A percentile compares a stretch with the other conserved stretches of the same genome.
Conservation (phyloP, 1,140 invertebrate species). For the Ctenoplectra terminalis region DNA sequence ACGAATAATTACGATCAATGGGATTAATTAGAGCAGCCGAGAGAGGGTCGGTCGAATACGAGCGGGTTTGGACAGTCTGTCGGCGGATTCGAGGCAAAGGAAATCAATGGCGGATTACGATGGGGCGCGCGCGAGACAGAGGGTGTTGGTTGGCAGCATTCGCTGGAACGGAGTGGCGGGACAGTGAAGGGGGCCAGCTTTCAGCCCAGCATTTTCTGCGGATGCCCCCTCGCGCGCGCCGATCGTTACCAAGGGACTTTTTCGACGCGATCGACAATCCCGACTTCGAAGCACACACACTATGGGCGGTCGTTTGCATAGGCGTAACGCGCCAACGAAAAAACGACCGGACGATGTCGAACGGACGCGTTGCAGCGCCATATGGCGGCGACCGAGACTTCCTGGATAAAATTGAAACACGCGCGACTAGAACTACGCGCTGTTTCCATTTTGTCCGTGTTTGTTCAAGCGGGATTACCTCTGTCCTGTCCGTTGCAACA, state of each 20-base stretch:
- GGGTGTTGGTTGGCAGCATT: slow-evolving; percentile 21
- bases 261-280: slow-evolving; percentile 65
- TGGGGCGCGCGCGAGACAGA: slow-evolving; percentile 44
- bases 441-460: not conserved
- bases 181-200: slow-evolving; percentile 13
- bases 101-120: slow-evolving; percentile 51
- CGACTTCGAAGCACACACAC: slow-evolving; percentile 43
- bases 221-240: slow-evolving; percentile 53
- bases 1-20: slow-evolving; percentile 49
- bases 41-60: slow-evolving; percentile 31
- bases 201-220: slow-evolving; percentile 56
- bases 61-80: slow-evolving; percentile 24
- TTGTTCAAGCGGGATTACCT: slow-evolving; percentile 38
- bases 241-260: slow-evolving; percentile 63
- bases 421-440: not conserved
- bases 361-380: slow-evolving; percentile 46
- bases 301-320: slow-evolving; percentile 60
- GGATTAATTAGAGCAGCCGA: slow-evolving; percentile 47
- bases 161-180: not conserved
- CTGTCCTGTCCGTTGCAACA: not conserved
- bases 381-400: slow-evolving; percentile 52
- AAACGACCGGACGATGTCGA: slow-evolving; percentile 24
- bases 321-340: slow-evolving; percentile 5
- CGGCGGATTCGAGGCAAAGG: slow-evolving; percentile 44
- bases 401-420: slow-evolving; percentile 42